Percentiles rank a stretch among this genome's conserved stretches.
phyloP scores from a whole-genome alignment of 2,113 vertebrate species.

The Probosciger aterrimus region DNA sequence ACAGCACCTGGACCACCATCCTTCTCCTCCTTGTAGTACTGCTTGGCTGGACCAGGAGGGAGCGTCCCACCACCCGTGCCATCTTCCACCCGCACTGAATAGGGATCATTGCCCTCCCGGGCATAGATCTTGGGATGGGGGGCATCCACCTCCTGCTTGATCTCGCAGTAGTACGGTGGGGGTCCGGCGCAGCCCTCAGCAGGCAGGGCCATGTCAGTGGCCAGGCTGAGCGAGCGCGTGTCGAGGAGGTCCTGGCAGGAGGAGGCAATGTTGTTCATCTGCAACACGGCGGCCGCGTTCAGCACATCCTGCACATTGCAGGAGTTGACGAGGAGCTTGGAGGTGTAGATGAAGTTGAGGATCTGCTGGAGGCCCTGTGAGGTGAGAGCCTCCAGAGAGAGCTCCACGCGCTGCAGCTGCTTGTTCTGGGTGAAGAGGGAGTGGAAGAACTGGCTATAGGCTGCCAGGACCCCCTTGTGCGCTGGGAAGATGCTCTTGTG shows the following conservation, averaged over 20 bases:
- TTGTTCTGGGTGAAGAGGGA: conserved; percentile 93
- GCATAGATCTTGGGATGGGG: conserved; percentile 83
- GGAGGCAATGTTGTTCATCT: conserved; percentile 90
- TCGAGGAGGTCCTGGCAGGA: conserved; percentile 91
- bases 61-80: conserved; percentile 46
- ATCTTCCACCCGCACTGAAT: conserved; percentile 86
- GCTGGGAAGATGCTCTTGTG: conserved; percentile 90
- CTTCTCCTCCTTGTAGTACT: conserved; percentile 88
- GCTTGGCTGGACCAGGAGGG: conserved; percentile 70
- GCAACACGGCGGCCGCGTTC: conserved; percentile 86
- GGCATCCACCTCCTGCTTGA: conserved; percentile 88
- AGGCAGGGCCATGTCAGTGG: conserved; percentile 76
- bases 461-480: conserved; percentile 91
- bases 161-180: conserved; percentile 83
- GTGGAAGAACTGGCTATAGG: conserved; percentile 95
- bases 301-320: conserved; percentile 89
- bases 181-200: conserved; percentile 54
- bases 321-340: conserved; percentile 89
- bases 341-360: conserved; percentile 96
- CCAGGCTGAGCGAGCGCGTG: conserved; percentile 82
- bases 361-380: conserved; percentile 91
- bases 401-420: conserved; percentile 88
- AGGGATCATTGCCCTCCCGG: conserved; percentile 83
- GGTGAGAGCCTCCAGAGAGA: conserved; percentile 89
- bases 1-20: conserved; percentile 31